Conservation (phyloP, 2,797 vertebrate genomes). For the Microhierax caerulescens region DNA sequence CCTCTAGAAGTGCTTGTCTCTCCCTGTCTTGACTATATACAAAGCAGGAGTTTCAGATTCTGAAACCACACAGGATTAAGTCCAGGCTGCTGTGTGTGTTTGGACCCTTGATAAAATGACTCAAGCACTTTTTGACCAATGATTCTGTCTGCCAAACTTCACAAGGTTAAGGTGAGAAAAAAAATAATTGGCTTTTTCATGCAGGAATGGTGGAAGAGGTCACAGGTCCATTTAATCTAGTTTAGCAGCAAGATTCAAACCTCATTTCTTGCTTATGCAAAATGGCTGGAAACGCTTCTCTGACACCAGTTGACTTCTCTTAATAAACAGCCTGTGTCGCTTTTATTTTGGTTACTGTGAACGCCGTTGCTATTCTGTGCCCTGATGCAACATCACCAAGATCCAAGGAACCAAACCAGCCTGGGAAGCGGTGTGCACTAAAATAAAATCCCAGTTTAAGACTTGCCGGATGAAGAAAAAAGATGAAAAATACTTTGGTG, state of each 20-base stretch:
- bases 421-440: not conserved
- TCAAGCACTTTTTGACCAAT: not conserved
- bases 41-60: not conserved
- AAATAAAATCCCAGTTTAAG: not conserved
- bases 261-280: not conserved
- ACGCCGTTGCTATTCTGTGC: not conserved
- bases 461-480: not conserved
- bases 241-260: not conserved
- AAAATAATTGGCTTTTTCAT: not conserved
- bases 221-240: not conserved
- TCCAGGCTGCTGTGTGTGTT: not conserved
- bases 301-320: not conserved
- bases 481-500: not conserved
- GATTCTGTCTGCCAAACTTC: not conserved
- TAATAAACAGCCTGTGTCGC: conserved; percentile 10
- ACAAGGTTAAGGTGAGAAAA: not conserved
- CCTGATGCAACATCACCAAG: not conserved
- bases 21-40: not conserved
- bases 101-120: not conserved
- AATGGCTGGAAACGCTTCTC: not conserved
- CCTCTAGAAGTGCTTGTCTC: not conserved
- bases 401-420: not conserved
- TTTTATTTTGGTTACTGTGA: conserved; percentile 36
- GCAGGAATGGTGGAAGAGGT: not conserved
- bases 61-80: not conserved